These are phyloP conservation scores for Tursiops truncatus DNA, from an alignment of 2,113 vertebrate genomes.

Conservation along the genomic window DNA sequence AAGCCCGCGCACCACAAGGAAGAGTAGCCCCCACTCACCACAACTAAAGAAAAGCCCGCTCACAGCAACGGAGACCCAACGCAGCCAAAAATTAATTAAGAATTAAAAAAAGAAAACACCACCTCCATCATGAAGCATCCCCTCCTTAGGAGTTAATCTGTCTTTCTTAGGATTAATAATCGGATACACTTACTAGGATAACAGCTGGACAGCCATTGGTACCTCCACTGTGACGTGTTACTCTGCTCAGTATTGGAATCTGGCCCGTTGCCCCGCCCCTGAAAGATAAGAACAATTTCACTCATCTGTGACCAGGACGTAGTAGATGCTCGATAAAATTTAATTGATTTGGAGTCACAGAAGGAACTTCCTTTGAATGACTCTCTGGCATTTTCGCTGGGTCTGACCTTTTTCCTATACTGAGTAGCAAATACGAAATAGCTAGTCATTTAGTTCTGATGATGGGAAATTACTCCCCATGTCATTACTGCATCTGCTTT, in stretches of 20 bases:
- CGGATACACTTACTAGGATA: background rate
- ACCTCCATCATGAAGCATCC: background rate
- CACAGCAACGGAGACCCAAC: no score
- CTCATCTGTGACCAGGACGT: background rate
- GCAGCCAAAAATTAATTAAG: no score
- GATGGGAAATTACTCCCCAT: background rate
- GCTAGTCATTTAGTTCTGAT: background rate
- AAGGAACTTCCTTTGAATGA: background rate
- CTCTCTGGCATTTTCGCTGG: background rate
- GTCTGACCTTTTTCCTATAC: background rate
- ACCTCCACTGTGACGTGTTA: background rate
- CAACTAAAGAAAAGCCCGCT: no score
- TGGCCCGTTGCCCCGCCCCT: background rate
- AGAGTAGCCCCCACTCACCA: no score
- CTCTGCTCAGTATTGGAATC: background rate
- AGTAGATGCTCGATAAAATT: background rate
- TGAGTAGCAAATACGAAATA: background rate
- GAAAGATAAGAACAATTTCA: background rate
- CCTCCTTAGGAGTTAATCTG: background rate
- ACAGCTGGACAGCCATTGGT: background rate
- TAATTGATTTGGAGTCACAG: background rate
- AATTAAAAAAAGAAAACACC: background rate
- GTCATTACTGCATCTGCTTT: background rate
- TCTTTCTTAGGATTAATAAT: background rate
- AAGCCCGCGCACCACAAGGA: no score